phyloP scores from a whole-genome alignment of 2,797 vertebrate genomes.

The Nasua narica region DNA sequence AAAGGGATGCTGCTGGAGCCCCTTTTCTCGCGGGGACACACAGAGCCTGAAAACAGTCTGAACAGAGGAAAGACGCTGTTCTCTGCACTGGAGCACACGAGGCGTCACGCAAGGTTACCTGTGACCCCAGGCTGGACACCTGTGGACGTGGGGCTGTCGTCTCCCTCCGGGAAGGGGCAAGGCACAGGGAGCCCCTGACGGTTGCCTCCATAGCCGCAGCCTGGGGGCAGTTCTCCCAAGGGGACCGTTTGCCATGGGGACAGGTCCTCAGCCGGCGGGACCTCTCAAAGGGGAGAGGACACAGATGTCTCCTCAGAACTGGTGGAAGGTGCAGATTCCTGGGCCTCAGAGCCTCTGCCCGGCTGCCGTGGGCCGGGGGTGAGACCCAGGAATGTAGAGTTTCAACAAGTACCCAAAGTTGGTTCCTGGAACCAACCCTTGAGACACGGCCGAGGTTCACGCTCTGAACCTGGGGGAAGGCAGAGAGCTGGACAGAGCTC shows the following conservation, averaged over 20 bases:
- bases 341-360: background rate
- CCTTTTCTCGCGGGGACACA: background rate
- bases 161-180: background rate
- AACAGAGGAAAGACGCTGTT: fast-evolving
- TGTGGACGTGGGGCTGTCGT: background rate
- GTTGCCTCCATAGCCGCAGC: background rate
- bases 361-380: background rate
- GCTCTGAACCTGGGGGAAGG: background rate
- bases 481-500: background rate
- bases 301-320: background rate
- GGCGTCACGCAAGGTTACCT: background rate
- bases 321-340: background rate
- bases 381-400: background rate
- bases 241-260: fast-evolving
- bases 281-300: background rate
- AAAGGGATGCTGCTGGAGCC: background rate
- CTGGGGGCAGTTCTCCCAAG: background rate
- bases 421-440: background rate
- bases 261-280: background rate
- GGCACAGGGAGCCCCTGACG: background rate
- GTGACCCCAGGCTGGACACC: background rate
- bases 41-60: background rate
- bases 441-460: background rate
- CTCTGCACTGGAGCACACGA: fast-evolving
- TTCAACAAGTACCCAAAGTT: background rate